A percentile compares a stretch with the other conserved stretches of the same genome.
phyloP scores from a whole-genome alignment of 1,140 invertebrate species.

The Heterodera schachtii region DNA sequence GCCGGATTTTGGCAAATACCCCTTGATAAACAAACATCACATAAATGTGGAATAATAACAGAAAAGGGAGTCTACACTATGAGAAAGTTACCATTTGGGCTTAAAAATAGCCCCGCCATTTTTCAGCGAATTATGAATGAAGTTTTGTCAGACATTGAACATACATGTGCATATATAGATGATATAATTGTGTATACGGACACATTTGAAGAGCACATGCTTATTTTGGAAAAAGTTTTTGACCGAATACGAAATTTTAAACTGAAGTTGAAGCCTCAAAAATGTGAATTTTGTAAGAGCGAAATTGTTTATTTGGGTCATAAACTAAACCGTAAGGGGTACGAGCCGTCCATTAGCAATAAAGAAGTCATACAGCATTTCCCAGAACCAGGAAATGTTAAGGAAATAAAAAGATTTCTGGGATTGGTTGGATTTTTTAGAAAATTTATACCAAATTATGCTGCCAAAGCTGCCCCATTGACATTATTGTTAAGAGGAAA shows the following conservation, averaged over 20 bases:
- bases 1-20: not conserved
- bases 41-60: conserved; percentile 15
- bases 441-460: not conserved
- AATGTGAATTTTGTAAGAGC: conserved; percentile 6
- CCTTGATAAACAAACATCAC: not conserved
- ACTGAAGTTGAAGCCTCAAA: not conserved
- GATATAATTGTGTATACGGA: conserved; percentile 1
- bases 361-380: conserved; percentile 6
- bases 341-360: conserved; percentile 2
- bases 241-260: not conserved
- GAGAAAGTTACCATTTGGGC: conserved; percentile 9
- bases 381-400: not conserved
- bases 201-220: not conserved
- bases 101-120: conserved; percentile 9
- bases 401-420: conserved; percentile 14
- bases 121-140: conserved; percentile 14
- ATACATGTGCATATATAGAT: conserved; percentile 4
- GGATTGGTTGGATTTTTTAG: not conserved
- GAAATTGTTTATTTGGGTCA: conserved; percentile 7
- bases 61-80: conserved; percentile 12
- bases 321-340: not conserved
- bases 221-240: not conserved
- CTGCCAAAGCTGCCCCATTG: not conserved
- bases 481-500: conserved; percentile 9
- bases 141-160: not conserved